phyloP scores from a whole-genome alignment of 2,797 vertebrate genomes.

The Champsocephalus gunnari region DNA sequence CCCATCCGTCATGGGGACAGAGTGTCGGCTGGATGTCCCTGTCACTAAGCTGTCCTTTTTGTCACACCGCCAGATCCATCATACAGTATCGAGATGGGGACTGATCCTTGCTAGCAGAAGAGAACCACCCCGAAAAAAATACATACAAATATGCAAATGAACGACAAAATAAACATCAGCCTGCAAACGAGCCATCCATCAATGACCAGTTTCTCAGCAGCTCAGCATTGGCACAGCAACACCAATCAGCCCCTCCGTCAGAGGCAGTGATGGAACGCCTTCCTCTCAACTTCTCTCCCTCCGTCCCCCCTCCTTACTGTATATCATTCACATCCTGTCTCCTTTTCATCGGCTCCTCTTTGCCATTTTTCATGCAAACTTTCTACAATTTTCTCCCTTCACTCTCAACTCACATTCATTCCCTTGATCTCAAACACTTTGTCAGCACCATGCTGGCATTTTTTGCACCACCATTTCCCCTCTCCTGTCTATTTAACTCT shows the following conservation, averaged over 20 bases:
- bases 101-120: constrained; percentile 57
- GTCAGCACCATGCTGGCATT: constrained; percentile 38
- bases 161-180: constrained; percentile 78
- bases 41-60: constrained; percentile 79
- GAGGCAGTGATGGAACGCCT: constrained; percentile 66
- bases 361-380: constrained; percentile 65
- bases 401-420: constrained; percentile 35
- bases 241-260: constrained; percentile 74
- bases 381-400: constrained; percentile 44
- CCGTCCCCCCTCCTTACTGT: constrained; percentile 32
- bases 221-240: constrained; percentile 73
- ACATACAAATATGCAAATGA: constrained; percentile 83
- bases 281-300: constrained; percentile 57
- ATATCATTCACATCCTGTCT: constrained; percentile 52
- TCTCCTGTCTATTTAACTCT: constrained; percentile 29
- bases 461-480: constrained; percentile 43
- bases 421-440: constrained; percentile 57
- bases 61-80: constrained; percentile 78
- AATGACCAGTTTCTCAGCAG: constrained; percentile 71
- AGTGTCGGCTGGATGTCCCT: constrained; percentile 71
- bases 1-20: constrained; percentile 76
- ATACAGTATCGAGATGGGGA: constrained; percentile 58
- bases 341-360: constrained; percentile 47
- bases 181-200: constrained; percentile 81
- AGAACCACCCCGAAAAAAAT: constrained; percentile 72